Evolutionary conservation across 2,113 vertebrate species (phyloP).

Genomic region (Hepsetus odoe): DNA sequence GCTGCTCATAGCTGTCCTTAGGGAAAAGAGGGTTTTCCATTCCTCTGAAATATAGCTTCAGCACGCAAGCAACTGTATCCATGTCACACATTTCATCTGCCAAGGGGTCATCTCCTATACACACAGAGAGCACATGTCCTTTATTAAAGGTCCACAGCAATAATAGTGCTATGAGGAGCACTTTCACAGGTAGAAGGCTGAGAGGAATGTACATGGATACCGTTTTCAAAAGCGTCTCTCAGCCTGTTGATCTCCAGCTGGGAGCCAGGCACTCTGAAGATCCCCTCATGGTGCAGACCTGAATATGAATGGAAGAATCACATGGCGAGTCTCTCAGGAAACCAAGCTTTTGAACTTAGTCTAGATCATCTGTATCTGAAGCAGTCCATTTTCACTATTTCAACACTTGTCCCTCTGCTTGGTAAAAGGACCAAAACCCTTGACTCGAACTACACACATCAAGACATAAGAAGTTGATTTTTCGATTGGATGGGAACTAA

Average conservation of each 20-base stretch:
- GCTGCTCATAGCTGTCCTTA: constrained; percentile 72
- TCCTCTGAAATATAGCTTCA: constrained; percentile 87
- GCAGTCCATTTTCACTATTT: background rate
- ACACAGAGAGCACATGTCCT: constrained; percentile 48
- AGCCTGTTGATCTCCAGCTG: constrained; percentile 80
- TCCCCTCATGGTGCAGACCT: constrained; percentile 90
- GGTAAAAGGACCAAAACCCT: too few species aligned
- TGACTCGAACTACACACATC: too few species aligned
- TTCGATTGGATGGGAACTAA: too few species aligned
- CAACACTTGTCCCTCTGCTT: too few species aligned
- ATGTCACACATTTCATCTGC: constrained; percentile 73
- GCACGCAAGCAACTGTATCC: constrained; percentile 84
- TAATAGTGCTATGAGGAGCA: too few species aligned
- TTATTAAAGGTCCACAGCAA: constrained; percentile 58
- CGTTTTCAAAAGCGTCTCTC: constrained; percentile 85
- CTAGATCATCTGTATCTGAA: too few species aligned
- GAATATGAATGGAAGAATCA: background rate
- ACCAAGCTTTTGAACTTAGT: too few species aligned
- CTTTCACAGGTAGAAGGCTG: background rate
- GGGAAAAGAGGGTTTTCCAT: constrained; percentile 83
- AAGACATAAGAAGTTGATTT: too few species aligned
- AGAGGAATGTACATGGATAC: constrained; percentile 61
- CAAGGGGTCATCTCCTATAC: constrained; percentile 83
- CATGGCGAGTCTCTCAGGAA: background rate
- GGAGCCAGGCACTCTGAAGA: constrained; percentile 86